A percentile compares a stretch with the other conserved stretches of the same genome.
These are phyloP conservation scores for Brachyhypopomus gauderio DNA, from an alignment of 2,113 vertebrate species.

Conservation along the genomic window DNA sequence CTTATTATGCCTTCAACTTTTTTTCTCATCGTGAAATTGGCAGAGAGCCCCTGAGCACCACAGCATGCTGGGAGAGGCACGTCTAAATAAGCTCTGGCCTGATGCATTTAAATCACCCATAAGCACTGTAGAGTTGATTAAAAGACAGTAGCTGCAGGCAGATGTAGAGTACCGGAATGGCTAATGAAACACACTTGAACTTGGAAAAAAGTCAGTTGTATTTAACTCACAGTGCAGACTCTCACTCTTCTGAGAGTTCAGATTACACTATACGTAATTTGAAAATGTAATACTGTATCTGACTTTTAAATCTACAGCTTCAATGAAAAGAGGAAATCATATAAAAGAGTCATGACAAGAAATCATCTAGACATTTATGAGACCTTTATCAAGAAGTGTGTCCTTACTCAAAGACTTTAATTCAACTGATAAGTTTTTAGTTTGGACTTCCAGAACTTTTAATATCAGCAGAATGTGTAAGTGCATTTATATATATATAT, in stretches of 20 bases:
- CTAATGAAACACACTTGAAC: slow-evolving; percentile 17
- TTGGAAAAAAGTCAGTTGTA: neutral
- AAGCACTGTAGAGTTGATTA: slow-evolving; percentile 24
- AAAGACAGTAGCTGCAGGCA: slow-evolving; percentile 27
- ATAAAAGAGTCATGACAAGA: neutral
- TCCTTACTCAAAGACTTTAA: neutral
- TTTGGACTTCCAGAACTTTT: neutral
- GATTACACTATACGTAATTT: slow-evolving; percentile 11
- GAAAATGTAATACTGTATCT: slow-evolving; percentile 11
- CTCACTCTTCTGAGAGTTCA: neutral
- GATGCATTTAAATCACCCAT: slow-evolving; percentile 20
- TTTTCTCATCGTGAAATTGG: neutral
- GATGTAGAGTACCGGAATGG: slow-evolving; percentile 1
- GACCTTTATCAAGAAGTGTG: neutral
- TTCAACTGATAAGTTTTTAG: slow-evolving; percentile 4
- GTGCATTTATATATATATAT: neutral
- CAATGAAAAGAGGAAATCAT: neutral
- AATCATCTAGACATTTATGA: slow-evolving; percentile 7
- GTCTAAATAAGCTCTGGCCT: slow-evolving; percentile 24
- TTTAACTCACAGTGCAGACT: neutral
- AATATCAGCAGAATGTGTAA: neutral
- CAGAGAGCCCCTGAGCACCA: neutral
- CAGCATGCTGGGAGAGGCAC: neutral
- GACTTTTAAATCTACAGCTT: slow-evolving; percentile 14
- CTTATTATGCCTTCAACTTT: neutral